phyloP scores from a whole-genome alignment of 2,797 vertebrate genomes.

The Acipenser oxyrinchus region DNA sequence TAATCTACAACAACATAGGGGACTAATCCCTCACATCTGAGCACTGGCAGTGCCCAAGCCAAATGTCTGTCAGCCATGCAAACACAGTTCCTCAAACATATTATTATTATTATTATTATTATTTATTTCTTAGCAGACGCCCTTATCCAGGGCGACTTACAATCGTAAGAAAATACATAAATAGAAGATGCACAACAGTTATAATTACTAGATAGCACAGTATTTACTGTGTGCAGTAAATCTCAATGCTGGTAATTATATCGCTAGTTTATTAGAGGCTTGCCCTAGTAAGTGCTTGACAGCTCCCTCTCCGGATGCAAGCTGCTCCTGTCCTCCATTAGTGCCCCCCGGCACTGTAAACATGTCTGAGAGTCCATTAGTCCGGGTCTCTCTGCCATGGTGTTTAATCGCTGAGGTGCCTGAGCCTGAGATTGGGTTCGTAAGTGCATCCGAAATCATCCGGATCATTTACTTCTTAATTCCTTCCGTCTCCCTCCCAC shows the following conservation, averaged over 20 bases:
- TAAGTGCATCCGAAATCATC: not conserved
- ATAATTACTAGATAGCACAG: not conserved
- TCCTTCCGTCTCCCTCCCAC: not conserved
- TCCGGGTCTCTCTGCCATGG: not conserved
- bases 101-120: too few species aligned
- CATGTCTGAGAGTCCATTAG: not conserved
- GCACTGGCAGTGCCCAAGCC: not conserved
- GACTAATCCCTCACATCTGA: too few species aligned
- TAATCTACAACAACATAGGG: not conserved
- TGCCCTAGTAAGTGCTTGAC: not conserved
- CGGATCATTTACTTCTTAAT: not conserved
- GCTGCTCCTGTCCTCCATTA: not conserved
- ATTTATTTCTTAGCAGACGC: too few species aligned
- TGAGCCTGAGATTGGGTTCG: not conserved
- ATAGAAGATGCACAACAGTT: not conserved
- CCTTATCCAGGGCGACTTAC: too few species aligned
- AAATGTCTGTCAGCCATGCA: not conserved
- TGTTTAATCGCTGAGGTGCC: not conserved
- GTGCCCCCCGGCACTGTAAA: not conserved
- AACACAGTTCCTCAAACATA: too few species aligned
- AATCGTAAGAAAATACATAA: too few species aligned
- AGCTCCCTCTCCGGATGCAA: not conserved
- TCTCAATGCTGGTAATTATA: slow-evolving; percentile 1
- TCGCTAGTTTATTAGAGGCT: slow-evolving; percentile 2
- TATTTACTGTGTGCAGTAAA: not conserved